Evolutionary conservation across 2,888 invertebrate genomes (phyloP).

Genomic region (Parasteatoda lunata): DNA sequence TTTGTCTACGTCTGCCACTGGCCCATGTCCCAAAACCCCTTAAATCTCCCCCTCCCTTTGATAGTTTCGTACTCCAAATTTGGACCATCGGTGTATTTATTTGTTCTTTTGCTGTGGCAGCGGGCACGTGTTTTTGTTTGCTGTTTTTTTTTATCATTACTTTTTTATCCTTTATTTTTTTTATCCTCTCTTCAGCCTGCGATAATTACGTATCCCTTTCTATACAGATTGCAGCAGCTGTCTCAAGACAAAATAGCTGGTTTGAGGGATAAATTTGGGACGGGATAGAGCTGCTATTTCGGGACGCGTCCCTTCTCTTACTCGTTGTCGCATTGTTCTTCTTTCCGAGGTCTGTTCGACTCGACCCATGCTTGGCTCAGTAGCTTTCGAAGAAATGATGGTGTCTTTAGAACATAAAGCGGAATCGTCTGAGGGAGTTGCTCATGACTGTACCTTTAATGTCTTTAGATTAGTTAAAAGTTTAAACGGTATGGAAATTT

Average conservation of each 20-base stretch:
- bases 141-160: neutral
- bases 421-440: no score
- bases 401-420: no score
- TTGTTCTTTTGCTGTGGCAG: slow-evolving; percentile 25
- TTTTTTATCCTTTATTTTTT: no score
- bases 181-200: slow-evolving; percentile 3
- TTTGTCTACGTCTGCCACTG: slow-evolving; percentile 46
- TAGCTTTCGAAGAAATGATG: slow-evolving; percentile 3
- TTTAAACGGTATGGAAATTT: no score
- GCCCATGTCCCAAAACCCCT: slow-evolving; percentile 37
- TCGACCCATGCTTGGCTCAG: slow-evolving; percentile 11
- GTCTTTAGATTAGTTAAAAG: no score
- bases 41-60: slow-evolving; percentile 35
- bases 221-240: slow-evolving; percentile 61
- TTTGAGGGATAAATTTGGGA: slow-evolving; percentile 56
- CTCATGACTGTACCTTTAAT: no score
- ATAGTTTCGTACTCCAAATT: slow-evolving; percentile 51
- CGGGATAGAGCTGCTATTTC: slow-evolving; percentile 58
- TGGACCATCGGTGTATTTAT: slow-evolving; percentile 39
- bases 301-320: slow-evolving; percentile 26
- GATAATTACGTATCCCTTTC: slow-evolving; percentile 66
- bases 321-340: slow-evolving; percentile 43
- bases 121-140: slow-evolving; percentile 40
- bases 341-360: no score
- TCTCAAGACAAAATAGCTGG: slow-evolving; percentile 16